These are phyloP conservation scores for Tenualosa thibaudeaui DNA, from an alignment of 2,797 vertebrate genomes.

Conservation along the genomic window DNA sequence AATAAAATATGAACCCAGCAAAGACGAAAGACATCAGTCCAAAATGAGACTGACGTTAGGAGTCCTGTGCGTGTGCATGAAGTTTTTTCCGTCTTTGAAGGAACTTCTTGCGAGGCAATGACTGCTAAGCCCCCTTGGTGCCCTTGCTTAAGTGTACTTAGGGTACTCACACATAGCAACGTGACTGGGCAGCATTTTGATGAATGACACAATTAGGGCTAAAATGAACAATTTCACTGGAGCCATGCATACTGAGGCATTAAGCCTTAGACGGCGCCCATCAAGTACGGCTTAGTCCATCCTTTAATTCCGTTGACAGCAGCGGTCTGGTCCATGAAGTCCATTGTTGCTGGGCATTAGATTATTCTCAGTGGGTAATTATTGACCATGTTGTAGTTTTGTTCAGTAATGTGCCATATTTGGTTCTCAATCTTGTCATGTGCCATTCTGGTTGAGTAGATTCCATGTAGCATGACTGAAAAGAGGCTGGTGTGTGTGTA, in stretches of 20 bases:
- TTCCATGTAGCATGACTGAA: conserved; percentile 81
- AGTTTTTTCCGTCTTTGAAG: conserved; percentile 21
- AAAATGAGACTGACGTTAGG: not conserved
- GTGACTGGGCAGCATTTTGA: conserved; percentile 86
- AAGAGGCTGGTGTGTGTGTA: conserved; percentile 61
- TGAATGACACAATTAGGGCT: conserved; percentile 91
- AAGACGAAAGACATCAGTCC: not conserved
- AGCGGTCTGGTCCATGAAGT: conserved; percentile 35
- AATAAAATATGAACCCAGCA: not conserved
- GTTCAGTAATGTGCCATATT: conserved; percentile 39
- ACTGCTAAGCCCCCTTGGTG: conserved; percentile 24
- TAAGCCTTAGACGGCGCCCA: conserved; percentile 75
- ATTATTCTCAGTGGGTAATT: conserved; percentile 58
- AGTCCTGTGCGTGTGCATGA: not conserved
- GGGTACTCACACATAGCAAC: conserved; percentile 77
- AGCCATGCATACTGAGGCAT: conserved; percentile 77
- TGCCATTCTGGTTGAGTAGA: conserved; percentile 1
- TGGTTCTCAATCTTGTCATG: conserved; percentile 34
- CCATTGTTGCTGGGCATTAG: conserved; percentile 60
- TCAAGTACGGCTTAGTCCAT: conserved; percentile 74
- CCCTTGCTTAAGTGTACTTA: conserved; percentile 67
- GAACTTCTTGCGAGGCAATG: conserved; percentile 24
- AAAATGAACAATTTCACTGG: conserved; percentile 90
- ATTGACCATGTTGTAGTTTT: conserved; percentile 57
- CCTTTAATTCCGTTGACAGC: conserved; percentile 72